phyloP scores from a whole-genome alignment of 2,113 vertebrate species.

The Chaenogobius annularis region DNA sequence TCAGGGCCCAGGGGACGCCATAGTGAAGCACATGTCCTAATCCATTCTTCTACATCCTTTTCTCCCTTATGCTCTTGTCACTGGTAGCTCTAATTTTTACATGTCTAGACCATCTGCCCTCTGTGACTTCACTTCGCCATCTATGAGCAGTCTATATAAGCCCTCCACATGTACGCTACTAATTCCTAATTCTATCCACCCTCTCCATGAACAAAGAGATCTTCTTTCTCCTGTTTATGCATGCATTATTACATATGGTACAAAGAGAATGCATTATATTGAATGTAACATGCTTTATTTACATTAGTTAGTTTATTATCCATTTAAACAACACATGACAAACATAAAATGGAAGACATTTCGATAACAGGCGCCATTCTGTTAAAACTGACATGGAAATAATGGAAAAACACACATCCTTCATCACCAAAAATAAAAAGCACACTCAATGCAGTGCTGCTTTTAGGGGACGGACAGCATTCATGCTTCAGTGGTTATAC shows the following conservation, averaged over 20 bases:
- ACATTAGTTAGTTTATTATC: neutral
- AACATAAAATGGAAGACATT: neutral
- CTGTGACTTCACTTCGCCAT: neutral
- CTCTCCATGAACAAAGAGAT: too few relatives aligned
- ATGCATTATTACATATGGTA: neutral
- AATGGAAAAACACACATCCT: neutral
- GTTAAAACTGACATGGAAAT: constrained; percentile 10
- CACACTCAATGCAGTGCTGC: neutral
- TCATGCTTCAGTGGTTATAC: neutral
- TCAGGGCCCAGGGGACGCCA: neutral
- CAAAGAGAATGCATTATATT: constrained; percentile 11
- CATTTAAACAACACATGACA: constrained; percentile 1
- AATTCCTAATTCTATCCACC: too few relatives aligned
- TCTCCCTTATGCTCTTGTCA: too few relatives aligned
- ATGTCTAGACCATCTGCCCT: neutral
- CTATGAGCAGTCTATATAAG: too few relatives aligned
- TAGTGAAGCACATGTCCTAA: too few relatives aligned
- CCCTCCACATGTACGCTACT: too few relatives aligned
- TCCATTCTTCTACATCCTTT: too few relatives aligned
- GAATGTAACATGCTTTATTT: constrained; percentile 8
- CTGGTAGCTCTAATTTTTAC: too few relatives aligned
- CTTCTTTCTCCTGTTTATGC: too few relatives aligned
- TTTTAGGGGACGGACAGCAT: neutral
- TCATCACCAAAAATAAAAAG: neutral
- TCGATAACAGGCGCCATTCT: neutral